phyloP scores from a whole-genome alignment of 2,797 vertebrate species.

The Lagocephalus sceleratus region DNA sequence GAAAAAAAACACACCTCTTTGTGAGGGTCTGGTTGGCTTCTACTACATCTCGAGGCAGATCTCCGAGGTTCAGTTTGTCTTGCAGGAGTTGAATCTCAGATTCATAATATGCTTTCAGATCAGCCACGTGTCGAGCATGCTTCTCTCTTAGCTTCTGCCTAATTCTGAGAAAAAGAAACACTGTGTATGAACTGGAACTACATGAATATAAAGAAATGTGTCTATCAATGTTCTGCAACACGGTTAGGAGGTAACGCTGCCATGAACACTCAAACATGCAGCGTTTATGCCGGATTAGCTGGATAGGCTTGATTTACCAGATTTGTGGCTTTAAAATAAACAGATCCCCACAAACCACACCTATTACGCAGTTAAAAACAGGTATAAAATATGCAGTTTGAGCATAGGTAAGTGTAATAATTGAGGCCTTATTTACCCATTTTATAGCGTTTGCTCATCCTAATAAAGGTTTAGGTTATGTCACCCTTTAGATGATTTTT shows the following conservation, averaged over 20 bases:
- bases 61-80: constrained; percentile 82
- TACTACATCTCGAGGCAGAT: constrained; percentile 77
- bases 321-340: too few species aligned
- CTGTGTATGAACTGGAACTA: not conserved
- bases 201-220: too few species aligned
- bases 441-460: not conserved
- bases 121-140: constrained; percentile 87
- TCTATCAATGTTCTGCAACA: too few species aligned
- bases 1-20: constrained; percentile 75
- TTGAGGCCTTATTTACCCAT: too few species aligned
- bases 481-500: not conserved
- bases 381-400: too few species aligned
- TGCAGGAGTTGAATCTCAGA: constrained; percentile 85
- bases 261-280: too few species aligned
- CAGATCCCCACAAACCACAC: too few species aligned
- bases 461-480: not conserved
- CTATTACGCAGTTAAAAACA: too few species aligned
- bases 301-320: too few species aligned
- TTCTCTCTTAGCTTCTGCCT: constrained; percentile 93
- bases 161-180: constrained; percentile 68
- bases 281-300: too few species aligned
- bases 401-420: too few species aligned
- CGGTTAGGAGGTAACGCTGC: too few species aligned
- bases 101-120: constrained; percentile 92
- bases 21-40: constrained; percentile 81